Base-by-base conservation (phyloP, 2,888 invertebrate species). In the Lepidocyrtinus sp. region DNA sequence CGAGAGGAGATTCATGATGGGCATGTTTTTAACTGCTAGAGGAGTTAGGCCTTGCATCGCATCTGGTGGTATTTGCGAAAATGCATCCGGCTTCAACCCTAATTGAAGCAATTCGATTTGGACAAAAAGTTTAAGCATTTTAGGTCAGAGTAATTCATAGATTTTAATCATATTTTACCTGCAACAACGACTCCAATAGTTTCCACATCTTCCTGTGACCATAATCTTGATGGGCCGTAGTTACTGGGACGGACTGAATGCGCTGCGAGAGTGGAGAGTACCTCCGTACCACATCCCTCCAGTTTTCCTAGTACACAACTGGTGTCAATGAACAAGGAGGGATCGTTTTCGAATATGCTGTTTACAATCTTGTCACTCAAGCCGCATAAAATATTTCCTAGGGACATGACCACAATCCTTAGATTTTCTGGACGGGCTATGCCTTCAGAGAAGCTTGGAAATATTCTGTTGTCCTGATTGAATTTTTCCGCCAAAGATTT, bases 101-200 rank as follows among this genome's bases (percentile, higher is more conserved):
- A 59, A 61, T 65, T n/a, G 62, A n/a, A n/a, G n/a, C n/a, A n/a
- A n/a, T n/a, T n/a, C n/a, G n/a, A n/a, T n/a, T n/a, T n/a, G n/a
- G n/a, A n/a, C n/a, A n/a, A n/a, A n/a, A n/a, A n/a, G n/a, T n/a
- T n/a, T n/a, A n/a, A n/a, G n/a, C n/a, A n/a, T n/a, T n/a, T n/a
- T n/a, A n/a, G n/a, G n/a, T n/a, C n/a, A 19, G 50, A 63, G 21
- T 26, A 7, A 25, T 67, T 45, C 45, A 22, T 19, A 63, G 12
- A 26, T 65, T 73, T 5, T 2, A 19, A 19, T 25, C 9, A 12
- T 27, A 50, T 12, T 9, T 21, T 80, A 86, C 86, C 86, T 55
- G 84, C 85, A 75, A 86, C 79, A 9, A 86, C 83, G 22, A 86
- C 85, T 1, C 86, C 86, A 24, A 86, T 68, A 0, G 82, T 81